Base-by-base conservation (phyloP, 2,888 invertebrate genomes). In the Hedya salicella region DNA sequence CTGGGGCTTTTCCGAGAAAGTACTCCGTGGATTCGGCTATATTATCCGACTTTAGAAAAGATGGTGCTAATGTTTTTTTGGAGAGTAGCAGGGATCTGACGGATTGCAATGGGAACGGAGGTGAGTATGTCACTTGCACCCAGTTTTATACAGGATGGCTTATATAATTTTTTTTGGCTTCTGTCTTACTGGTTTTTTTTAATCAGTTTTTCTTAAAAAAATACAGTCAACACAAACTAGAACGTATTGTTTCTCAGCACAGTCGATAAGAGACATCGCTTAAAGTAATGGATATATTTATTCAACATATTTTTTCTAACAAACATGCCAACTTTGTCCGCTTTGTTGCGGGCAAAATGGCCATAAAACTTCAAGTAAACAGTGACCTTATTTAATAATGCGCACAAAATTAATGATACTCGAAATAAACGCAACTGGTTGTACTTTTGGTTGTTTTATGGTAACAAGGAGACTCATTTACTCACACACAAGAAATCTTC, bases 1-100 rank as follows among this genome's bases (percentile, higher is more conserved):
- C 91, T 0, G 79, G 72, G 0, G 71, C 76, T 0, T 77, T 77
- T 3, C 68, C 75, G 0, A 77, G 91, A 60, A 91, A 91, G 49
- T 86, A 74, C 40, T 91, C 91, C 0, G 84, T 87, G 0, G 91
- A 91, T 64, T 89, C 89, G 0, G 89, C 87, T 0, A 85, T 89
- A 25, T 68, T 86, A 69, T 78, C 85, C 1, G 86, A 86, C 39
- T 85, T 81, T 44, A 78, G 74, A 6, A 85, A 79, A 48, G 71
- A 74, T 0, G 76, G 78, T 0, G 73, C 70, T 0, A 78, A 75
- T 11, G 74, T 79, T 69, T 76, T 74, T 30, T 56, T 81, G 21
- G 72, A 82, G 9, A 79, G 79, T 17, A 74, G 72, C 6, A 70
- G 70, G 3, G 73, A 75, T 2, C 68, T 77, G 1, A 75, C 79